These are phyloP conservation scores for Chloropsis cyanopogon DNA, from an alignment of 2,113 vertebrate genomes.

Conservation along the genomic window DNA sequence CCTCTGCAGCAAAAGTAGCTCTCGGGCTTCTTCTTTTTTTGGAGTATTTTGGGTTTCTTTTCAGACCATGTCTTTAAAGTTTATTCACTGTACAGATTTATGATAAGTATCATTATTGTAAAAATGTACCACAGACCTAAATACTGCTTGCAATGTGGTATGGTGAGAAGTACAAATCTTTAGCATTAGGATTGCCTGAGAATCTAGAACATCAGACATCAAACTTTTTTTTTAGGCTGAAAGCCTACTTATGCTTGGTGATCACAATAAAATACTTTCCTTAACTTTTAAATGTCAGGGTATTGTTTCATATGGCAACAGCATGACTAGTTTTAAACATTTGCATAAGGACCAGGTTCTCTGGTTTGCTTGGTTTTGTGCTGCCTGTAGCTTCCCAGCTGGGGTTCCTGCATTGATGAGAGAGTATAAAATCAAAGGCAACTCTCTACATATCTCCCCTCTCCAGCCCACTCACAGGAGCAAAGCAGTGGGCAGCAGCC, in stretches of 20 bases:
- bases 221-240: background rate
- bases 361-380: background rate
- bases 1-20: background rate
- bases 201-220: background rate
- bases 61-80: background rate
- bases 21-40: background rate
- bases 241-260: background rate
- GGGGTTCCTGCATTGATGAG: background rate
- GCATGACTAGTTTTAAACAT: background rate
- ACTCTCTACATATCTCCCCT: background rate
- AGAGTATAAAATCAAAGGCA: conserved; percentile 8
- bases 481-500: background rate
- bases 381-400: background rate
- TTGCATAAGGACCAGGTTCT: background rate
- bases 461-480: background rate
- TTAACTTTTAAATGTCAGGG: background rate
- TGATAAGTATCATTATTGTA: background rate
- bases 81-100: background rate
- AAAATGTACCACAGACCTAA: background rate
- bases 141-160: background rate
- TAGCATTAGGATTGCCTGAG: background rate
- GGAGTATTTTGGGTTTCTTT: background rate
- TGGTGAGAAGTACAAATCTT: background rate
- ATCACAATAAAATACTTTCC: background rate
- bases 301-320: background rate